Base-by-base conservation (phyloP, 2,113 vertebrate species). In the Halichoeres trimaculatus region DNA sequence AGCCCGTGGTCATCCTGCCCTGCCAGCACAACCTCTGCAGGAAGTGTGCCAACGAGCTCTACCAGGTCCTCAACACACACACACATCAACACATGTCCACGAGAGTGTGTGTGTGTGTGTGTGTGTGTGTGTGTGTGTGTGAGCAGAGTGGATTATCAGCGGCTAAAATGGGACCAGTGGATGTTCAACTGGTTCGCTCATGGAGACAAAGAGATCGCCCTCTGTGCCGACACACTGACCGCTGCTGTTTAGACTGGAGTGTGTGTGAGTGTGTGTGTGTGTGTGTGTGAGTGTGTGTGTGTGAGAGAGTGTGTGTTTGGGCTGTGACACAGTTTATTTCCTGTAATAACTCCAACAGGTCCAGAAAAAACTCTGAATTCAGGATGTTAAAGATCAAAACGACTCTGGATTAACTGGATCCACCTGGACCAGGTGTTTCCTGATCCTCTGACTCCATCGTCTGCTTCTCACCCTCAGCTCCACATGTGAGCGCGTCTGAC, bases 11-110 rank as follows among this genome's bases (percentile, higher is more conserved):
- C 54, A 94, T 95, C 54, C 91, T 95, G 84, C 94, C 94, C 9
- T 95, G 94, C 24, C 88, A 93, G 59, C 94, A 95, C 84, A 95
- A 95, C 90, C 92, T 95, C 19, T 95, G 94, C 74, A 91, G 94
- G 62, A 95, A 93, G 85, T 93, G 91, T 70, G 90, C 92, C 45
- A 94, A 93, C 52, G 91, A 93, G 40, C 89, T 94, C 14, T 94
- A 94, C 76, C 92, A 93, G 93, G 94, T 94, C 5, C 16, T 17
- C 3, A 4, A 8, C 8, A 58, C 48, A 45, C 47, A 55, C 20
- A 53, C 64, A 54, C 43, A n/a, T 14, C 58, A 19, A 66, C n/a
- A 45, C 40, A 38, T 40, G n/a, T 34, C 23, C 14, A 34, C 30
- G 38, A 40, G 30, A 4, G 30, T 30, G 30, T 30, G 30, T 30